Evolutionary conservation across 2,888 invertebrate genomes (phyloP).

Genomic region (Petrolisthes manimaculis): DNA sequence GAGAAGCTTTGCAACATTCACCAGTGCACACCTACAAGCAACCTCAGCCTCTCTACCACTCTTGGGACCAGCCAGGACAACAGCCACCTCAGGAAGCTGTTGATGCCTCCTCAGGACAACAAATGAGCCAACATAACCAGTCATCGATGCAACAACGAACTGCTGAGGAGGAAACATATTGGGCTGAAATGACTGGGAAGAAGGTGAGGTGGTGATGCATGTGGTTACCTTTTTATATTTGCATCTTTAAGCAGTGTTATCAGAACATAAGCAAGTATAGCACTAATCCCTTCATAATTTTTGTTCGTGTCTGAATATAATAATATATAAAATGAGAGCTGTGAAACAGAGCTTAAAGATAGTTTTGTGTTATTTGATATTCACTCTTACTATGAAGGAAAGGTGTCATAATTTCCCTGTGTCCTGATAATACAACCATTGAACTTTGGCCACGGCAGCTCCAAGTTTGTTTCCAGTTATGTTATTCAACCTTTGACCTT

Average conservation of each 20-base stretch:
- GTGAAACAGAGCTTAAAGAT: no score
- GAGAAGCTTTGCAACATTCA: constrained; percentile 5
- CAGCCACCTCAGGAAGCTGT: background rate
- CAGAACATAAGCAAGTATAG: no score
- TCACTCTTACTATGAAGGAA: no score
- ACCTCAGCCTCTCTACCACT: background rate
- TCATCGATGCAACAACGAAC: constrained; percentile 21
- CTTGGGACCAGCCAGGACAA: constrained; percentile 8
- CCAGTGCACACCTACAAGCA: constrained; percentile 1
- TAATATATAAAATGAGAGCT: no score
- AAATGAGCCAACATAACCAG: background rate
- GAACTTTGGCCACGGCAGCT: background rate
- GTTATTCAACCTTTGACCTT: background rate
- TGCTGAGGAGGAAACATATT: constrained; percentile 53
- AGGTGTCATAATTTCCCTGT: no score
- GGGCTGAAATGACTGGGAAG: constrained; percentile 51
- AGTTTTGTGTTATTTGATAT: no score
- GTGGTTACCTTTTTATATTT: no score
- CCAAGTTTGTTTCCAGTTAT: background rate
- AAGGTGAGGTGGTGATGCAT: constrained; percentile 33
- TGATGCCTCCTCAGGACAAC: background rate
- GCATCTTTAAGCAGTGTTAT: no score
- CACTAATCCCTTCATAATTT: no score
- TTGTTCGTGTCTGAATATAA: no score
- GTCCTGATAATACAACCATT: no score